phyloP scores from a whole-genome alignment of 1,140 invertebrate species.

The Ceratitis capitata region DNA sequence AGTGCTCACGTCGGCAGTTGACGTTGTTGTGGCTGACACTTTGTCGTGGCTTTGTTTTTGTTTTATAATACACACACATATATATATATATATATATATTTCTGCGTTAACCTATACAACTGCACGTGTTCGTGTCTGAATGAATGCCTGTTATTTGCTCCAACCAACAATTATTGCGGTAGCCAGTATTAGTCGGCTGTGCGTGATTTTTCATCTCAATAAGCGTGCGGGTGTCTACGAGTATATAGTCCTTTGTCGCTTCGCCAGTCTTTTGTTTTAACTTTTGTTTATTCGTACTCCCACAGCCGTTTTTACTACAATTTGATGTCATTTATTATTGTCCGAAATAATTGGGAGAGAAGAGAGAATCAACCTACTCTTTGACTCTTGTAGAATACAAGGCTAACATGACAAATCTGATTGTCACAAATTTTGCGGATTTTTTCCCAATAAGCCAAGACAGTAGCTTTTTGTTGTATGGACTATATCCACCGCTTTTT shows the following conservation, averaged over 20 bases:
- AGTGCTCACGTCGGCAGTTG: neutral
- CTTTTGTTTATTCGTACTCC: neutral
- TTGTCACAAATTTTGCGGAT: neutral
- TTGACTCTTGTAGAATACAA: neutral
- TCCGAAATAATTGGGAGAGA: too few relatives aligned
- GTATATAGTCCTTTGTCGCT: too few relatives aligned
- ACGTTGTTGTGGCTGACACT: neutral
- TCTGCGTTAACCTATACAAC: neutral
- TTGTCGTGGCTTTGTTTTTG: neutral
- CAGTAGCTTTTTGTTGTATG: too few relatives aligned
- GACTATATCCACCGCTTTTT: too few relatives aligned
- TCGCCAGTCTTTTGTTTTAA: neutral
- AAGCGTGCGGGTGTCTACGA: too few relatives aligned
- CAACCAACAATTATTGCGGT: neutral
- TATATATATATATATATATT: too few relatives aligned
- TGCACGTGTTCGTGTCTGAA: neutral
- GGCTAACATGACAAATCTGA: neutral
- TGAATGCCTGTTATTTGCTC: neutral
- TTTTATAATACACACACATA: too few relatives aligned
- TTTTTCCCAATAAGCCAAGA: too few relatives aligned
- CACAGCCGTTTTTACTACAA: neutral
- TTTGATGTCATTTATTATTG: neutral
- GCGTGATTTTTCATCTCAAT: neutral
- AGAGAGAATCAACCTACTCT: too few relatives aligned
- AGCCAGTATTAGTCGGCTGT: neutral